A percentile compares a stretch with the other conserved stretches of the same genome.
These are phyloP conservation scores for Pristionchus japonicus DNA, from an alignment of 2,888 invertebrate genomes.

Conservation along the genomic window DNA sequence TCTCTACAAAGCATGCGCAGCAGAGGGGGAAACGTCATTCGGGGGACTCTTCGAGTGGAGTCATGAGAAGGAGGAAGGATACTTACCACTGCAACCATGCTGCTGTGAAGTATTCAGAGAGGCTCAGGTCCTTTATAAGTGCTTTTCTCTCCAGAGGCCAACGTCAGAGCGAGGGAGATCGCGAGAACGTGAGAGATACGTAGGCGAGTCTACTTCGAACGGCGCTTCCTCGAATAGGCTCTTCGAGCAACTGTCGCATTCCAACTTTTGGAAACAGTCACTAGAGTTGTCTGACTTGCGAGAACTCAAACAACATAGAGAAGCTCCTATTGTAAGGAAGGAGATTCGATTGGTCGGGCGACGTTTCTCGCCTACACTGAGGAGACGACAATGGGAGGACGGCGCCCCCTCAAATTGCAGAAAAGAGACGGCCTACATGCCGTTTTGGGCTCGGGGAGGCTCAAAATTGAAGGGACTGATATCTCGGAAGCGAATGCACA, in stretches of 20 bases:
- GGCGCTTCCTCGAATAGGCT: not conserved
- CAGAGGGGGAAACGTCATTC: not conserved
- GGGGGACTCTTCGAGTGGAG: not conserved
- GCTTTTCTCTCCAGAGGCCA: not conserved
- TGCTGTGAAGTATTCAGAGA: not conserved
- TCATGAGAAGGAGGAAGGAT: not conserved
- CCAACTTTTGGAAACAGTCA: too few relatives aligned
- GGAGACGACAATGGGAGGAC: not conserved
- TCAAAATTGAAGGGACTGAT: too few relatives aligned
- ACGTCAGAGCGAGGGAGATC: not conserved
- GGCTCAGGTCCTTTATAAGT: not conserved
- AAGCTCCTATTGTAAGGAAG: not conserved
- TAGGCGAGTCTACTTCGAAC: not conserved
- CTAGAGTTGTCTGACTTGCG: too few relatives aligned
- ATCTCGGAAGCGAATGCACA: too few relatives aligned
- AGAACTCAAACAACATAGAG: too few relatives aligned
- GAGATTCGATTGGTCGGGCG: not conserved
- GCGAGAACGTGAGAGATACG: not conserved
- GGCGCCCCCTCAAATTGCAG: not conserved
- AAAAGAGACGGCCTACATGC: not conserved
- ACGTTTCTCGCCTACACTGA: conserved; percentile 25
- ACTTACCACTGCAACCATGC: not conserved
- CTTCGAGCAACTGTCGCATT: too few relatives aligned
- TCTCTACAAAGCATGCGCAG: not conserved
- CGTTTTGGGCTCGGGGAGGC: not conserved